Conservation (phyloP, 2,113 vertebrate genomes). For the Globicephala melas region DNA sequence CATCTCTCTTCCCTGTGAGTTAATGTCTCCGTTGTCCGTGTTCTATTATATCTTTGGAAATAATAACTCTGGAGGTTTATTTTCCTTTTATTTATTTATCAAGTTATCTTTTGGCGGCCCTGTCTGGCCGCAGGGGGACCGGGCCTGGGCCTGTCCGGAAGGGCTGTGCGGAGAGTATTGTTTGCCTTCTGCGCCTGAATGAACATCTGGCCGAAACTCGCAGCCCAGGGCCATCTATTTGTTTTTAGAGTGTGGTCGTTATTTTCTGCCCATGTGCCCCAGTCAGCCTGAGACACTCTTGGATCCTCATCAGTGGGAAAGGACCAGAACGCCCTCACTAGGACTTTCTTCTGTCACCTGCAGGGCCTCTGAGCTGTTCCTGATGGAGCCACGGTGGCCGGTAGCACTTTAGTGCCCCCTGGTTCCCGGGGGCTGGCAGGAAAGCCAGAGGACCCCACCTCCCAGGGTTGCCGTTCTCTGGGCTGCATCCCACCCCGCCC, state of each 20-base stretch:
- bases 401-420: background rate
- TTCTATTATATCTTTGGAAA: conserved; percentile 49
- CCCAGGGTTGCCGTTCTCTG: background rate
- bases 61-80: conserved; percentile 42
- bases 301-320: background rate
- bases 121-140: conserved; percentile 27
- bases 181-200: conserved; percentile 70
- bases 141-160: conserved; percentile 62
- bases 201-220: conserved; percentile 66
- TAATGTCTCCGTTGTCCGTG: conserved; percentile 27
- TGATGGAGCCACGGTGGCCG: background rate
- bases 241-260: conserved; percentile 68
- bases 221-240: conserved; percentile 52
- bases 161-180: conserved; percentile 2
- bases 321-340: background rate
- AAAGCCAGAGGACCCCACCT: background rate
- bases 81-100: conserved; percentile 58
- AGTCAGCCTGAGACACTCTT: conserved; percentile 2
- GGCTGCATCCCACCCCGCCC: background rate
- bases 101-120: background rate
- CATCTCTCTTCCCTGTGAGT: conserved; percentile 48
- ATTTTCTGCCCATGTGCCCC: conserved; percentile 43
- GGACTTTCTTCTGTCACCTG: conserved; percentile 37
- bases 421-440: background rate
- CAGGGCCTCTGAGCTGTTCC: background rate